Conservation (phyloP, 2,797 vertebrate genomes). For the Chelmon rostratus region DNA sequence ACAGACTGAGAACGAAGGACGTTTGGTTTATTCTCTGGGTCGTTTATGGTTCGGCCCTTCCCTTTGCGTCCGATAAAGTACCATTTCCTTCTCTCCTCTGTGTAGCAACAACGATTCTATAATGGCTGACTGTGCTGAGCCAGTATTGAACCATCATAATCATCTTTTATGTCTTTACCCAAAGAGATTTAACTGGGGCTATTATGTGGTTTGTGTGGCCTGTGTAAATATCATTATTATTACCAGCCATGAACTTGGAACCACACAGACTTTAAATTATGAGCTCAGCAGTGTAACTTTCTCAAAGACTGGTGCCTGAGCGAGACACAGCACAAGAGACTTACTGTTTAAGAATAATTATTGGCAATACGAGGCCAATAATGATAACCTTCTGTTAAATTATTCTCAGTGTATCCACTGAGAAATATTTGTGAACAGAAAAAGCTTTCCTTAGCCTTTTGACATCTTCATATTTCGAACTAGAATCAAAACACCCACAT, state of each 20-base stretch:
- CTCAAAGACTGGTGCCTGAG: not conserved
- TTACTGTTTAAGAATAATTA: not conserved
- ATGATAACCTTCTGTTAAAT: not conserved
- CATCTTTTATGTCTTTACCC: conserved; percentile 22
- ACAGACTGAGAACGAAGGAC: conserved; percentile 23
- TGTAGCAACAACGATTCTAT: conserved; percentile 23
- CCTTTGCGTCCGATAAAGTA: conserved; percentile 26
- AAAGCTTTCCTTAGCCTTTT: not conserved
- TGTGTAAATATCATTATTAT: not conserved
- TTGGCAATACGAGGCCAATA: not conserved
- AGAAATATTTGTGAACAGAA: not conserved
- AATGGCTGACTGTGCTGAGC: conserved; percentile 39
- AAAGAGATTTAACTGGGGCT: not conserved
- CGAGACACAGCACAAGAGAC: not conserved
- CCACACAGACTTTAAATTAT: not conserved
- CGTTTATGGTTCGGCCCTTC: conserved; percentile 4
- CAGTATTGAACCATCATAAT: conserved; percentile 40
- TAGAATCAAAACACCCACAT: too few relatives aligned
- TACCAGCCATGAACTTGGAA: not conserved
- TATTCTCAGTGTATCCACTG: not conserved
- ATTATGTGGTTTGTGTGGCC: not conserved
- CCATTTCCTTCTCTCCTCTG: conserved; percentile 9
- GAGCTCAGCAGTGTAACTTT: not conserved
- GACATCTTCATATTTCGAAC: not conserved
- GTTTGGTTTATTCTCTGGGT: conserved; percentile 26